phyloP scores from a whole-genome alignment of 2,113 vertebrate species.

The Tympanuchus pallidicinctus region DNA sequence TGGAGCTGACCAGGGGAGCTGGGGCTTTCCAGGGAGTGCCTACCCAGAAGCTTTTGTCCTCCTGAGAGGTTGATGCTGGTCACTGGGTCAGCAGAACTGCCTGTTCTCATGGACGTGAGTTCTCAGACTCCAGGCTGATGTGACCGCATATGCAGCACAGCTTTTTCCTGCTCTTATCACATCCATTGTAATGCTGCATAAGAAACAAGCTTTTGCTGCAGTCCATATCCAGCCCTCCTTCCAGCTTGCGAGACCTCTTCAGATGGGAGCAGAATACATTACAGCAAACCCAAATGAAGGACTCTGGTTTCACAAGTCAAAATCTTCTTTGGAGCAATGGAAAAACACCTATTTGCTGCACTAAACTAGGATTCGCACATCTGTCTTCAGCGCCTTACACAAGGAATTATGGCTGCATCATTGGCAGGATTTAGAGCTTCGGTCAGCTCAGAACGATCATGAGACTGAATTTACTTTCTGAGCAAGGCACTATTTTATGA shows the following conservation, averaged over 20 bases:
- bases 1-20: neutral
- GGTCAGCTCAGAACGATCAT: conserved; percentile 21
- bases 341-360: neutral
- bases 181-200: neutral
- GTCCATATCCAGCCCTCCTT: neutral
- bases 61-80: neutral
- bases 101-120: rapidly evolving
- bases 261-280: neutral
- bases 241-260: neutral
- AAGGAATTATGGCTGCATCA: conserved; percentile 12
- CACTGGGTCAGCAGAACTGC: neutral
- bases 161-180: neutral
- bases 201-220: neutral
- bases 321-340: neutral
- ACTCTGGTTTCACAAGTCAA: neutral
- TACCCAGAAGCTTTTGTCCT: neutral
- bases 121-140: neutral
- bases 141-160: neutral
- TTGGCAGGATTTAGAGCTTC: neutral
- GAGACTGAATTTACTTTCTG: conserved; percentile 11
- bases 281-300: neutral
- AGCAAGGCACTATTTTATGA: neutral
- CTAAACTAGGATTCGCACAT: neutral
- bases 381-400: neutral
- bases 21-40: neutral